Evolutionary conservation across 2,113 vertebrate genomes (phyloP).

Genomic region (Chaetodon auriga): DNA sequence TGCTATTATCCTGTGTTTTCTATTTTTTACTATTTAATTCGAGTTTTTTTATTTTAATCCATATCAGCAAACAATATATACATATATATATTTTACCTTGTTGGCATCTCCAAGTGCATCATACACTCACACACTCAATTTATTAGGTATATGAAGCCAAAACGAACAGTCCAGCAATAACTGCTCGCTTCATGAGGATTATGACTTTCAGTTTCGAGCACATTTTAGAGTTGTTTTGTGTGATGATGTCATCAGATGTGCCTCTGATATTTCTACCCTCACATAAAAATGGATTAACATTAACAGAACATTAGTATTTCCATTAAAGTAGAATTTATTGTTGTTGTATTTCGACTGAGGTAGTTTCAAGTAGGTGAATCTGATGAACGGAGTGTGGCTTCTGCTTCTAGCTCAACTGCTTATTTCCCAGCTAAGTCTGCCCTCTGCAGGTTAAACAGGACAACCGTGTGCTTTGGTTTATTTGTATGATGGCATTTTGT

Average conservation of each 20-base stretch:
- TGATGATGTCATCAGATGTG: not conserved
- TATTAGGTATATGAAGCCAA: not conserved
- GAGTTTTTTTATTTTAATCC: not conserved
- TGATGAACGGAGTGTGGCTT: slow-evolving; percentile 15
- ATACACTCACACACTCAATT: not conserved
- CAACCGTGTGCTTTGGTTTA: not conserved
- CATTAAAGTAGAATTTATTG: not conserved
- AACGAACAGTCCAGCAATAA: not conserved
- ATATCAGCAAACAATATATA: not conserved
- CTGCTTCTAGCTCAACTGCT: not conserved
- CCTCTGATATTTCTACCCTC: not conserved
- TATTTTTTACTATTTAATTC: not conserved
- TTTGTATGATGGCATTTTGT: not conserved
- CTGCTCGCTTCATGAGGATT: not conserved
- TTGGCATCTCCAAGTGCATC: not conserved
- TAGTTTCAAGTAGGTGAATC: not conserved
- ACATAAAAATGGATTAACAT: not conserved
- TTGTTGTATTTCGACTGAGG: not conserved
- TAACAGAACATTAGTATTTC: not conserved
- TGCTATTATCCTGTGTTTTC: not conserved
- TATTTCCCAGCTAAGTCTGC: slow-evolving; percentile 71
- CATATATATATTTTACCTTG: not conserved
- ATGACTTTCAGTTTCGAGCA: not conserved
- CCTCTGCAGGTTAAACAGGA: slow-evolving; percentile 74
- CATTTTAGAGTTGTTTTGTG: not conserved